Evolutionary conservation across 2,113 vertebrate genomes (phyloP), one percentile per base, ranked within the genome.

Genomic region (Mesocricetus auratus): DNA sequence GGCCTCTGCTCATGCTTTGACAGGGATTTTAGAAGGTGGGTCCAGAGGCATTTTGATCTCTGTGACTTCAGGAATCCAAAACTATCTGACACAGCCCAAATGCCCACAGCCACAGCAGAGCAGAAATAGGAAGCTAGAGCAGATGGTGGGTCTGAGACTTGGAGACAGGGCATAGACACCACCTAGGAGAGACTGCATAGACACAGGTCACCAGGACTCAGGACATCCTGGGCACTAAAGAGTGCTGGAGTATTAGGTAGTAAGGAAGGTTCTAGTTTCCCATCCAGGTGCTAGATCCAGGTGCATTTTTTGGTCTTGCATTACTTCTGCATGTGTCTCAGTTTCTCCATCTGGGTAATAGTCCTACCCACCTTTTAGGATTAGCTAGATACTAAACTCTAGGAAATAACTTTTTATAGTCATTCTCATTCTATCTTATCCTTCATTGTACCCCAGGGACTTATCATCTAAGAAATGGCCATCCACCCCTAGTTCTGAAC

Each of bases 211-310:
- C 9, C 5, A 62, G 64, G 66, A 62, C 50, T 53, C 45, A 31
- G 45, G 87, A 3, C 19, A 22, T 42, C 56, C 66, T 42, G 7
- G 2, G 1, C 15, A 24, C 9, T 73, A 39, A 33, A 26, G 36
- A 0, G 0, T 62, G 42, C 22, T 31, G 13, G 7, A 26, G 24
- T 12, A 7, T 2, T 21, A 15, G 42, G 58, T 7, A 13, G 9
- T 33, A 22, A n/a, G 15, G 11, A 26, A 24, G 29, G 31, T 39
- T 39, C 11, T 8, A 24, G 6, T 33, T 86, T 47, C 89, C 7
- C 4, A 7, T 1, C 13, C 0, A 0, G 29, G 5, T 24, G 8
- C 45, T 2, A 3, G 4, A 68, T 39, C 24, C 56, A 39, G 62
- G 39, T n/a, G n/a, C 74, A 42, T 5, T 19, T 33, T 36, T 47